phyloP scores from a whole-genome alignment of 2,113 vertebrate species.

The Menura novaehollandiae region DNA sequence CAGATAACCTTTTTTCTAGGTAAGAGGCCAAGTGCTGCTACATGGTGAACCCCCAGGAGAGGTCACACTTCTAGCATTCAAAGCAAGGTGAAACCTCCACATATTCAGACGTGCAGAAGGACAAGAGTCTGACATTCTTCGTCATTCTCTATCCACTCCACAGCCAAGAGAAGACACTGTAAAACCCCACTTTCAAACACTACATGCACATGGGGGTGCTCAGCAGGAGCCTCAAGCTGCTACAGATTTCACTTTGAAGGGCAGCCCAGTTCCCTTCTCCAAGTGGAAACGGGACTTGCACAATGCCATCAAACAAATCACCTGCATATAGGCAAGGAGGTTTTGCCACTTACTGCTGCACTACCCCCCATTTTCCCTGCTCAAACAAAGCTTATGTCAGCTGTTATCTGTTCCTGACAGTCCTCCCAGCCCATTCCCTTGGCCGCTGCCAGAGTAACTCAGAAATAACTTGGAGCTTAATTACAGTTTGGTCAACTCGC shows the following conservation, averaged over 20 bases:
- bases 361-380: not conserved
- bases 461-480: not conserved
- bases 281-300: not conserved
- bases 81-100: not conserved
- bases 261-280: not conserved
- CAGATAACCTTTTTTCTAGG: not conserved
- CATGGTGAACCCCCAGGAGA: not conserved
- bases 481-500: not conserved
- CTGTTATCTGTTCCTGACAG: not conserved
- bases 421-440: not conserved
- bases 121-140: not conserved
- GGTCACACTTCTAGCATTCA: not conserved
- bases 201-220: fast-evolving
- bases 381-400: not conserved
- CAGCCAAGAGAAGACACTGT: not conserved
- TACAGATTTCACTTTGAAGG: not conserved
- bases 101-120: not conserved
- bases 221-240: not conserved
- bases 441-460: not conserved
- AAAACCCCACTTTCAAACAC: not conserved
- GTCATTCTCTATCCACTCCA: not conserved
- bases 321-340: not conserved
- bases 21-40: not conserved
- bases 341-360: not conserved
- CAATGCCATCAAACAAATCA: not conserved